Conservation (phyloP, 1,140 invertebrate genomes). For the Battus philenor region DNA sequence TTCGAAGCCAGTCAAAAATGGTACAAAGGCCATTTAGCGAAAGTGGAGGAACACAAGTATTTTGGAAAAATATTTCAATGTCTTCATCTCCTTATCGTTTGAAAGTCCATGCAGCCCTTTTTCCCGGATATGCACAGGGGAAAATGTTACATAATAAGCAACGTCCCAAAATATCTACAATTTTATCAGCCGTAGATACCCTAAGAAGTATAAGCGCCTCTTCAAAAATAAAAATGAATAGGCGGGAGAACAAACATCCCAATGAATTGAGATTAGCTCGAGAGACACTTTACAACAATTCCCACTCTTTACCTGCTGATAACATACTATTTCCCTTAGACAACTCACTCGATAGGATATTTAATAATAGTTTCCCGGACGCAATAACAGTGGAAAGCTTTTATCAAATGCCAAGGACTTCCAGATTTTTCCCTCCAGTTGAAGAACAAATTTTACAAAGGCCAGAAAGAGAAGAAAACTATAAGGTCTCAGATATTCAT, state of each 20-base stretch:
- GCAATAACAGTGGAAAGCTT: slow-evolving; percentile 26
- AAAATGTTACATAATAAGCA: slow-evolving; percentile 40
- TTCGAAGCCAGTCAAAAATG: slow-evolving; percentile 60
- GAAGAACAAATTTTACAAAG: slow-evolving; percentile 23
- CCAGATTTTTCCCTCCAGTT: slow-evolving; percentile 37
- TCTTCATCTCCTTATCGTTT: slow-evolving; percentile 11
- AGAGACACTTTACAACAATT: slow-evolving; percentile 30
- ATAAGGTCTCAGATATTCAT: slow-evolving; percentile 15
- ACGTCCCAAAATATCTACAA: slow-evolving; percentile 42
- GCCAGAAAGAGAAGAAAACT: not conserved
- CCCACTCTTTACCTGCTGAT: slow-evolving; percentile 11
- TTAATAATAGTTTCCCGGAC: slow-evolving; percentile 11
- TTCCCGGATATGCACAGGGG: slow-evolving; percentile 33
- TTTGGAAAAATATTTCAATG: slow-evolving; percentile 24
- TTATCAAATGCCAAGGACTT: slow-evolving; percentile 30
- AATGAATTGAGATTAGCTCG: slow-evolving; percentile 36
- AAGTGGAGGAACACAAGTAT: slow-evolving; percentile 5
- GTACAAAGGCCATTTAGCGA: slow-evolving; percentile 51
- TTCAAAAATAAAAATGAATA: slow-evolving; percentile 32
- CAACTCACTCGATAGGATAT: slow-evolving; percentile 5
- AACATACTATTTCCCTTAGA: slow-evolving; percentile 22
- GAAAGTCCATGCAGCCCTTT: slow-evolving; percentile 21
- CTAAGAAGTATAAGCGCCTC: slow-evolving; percentile 27
- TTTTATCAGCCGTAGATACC: slow-evolving; percentile 36
- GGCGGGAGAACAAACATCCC: slow-evolving; percentile 23